Evolutionary conservation across 2,113 vertebrate genomes (phyloP), one percentile per base, ranked within the genome.

Genomic region (Alectura lathami): DNA sequence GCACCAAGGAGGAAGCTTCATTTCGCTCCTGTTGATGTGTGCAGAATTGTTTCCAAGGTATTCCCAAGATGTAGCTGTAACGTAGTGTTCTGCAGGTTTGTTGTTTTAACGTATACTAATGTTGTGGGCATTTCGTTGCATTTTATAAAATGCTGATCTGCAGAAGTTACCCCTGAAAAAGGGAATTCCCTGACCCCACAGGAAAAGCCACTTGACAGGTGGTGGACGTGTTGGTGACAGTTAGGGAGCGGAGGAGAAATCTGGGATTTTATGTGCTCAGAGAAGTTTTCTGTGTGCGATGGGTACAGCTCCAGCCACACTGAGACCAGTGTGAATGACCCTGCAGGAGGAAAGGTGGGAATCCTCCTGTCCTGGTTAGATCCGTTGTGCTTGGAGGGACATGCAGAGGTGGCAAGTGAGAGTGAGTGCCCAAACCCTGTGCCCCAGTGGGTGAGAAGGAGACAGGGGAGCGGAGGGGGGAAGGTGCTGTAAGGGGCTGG

Each of bases 11-110:
- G n/a, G 51, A 42, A 34, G 2, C 14, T 60, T 17, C 18, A 1
- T 34, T 47, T n/a, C n/a, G n/a, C n/a, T n/a, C n/a, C n/a, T n/a
- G 4, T 11, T 63, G 38, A 0, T 5, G 2, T 4, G 6, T 23
- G 56, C 29, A 36, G 48, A 87, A 51, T 20, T 56, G 24, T 40
- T 80, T 9, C 64, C 3, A 8, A 53, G 45, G 24, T 62, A 50
- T 68, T 79, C 43, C 36, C 43, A 30, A 8, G 21, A 13, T 36
- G 14, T 29, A 32, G 16, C 48, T 53, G 11, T 57, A 47, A 21
- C 24, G 9, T 45, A 34, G 15, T 38, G 26, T 26, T 54, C 62
- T 72, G 88, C 16, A 24, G 0, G 1, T 24, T 0, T 60, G 48
- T 64, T 75, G 11, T 57, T 86, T 79, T 62, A 43, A 54, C 42